Evolutionary conservation across 2,797 vertebrate genomes (phyloP), one percentile per base, ranked within the genome.

Genomic region (Gambelia wislizenii): DNA sequence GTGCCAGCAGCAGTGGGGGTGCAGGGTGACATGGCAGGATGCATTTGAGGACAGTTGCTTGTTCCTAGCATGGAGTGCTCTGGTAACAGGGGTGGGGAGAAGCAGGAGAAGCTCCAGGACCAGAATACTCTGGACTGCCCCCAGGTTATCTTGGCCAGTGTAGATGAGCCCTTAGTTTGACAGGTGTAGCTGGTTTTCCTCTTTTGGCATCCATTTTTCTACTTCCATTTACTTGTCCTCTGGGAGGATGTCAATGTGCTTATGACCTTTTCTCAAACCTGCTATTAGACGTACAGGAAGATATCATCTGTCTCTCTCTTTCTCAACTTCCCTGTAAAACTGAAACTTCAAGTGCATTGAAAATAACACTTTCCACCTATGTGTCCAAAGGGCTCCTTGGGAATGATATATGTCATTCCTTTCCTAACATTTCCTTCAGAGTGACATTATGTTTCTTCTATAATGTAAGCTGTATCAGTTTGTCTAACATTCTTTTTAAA

Each of bases 211-310:
- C 59, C 6, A 91, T 5, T 87, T 69, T 16, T 61, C 5, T 75
- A 70, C 9, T 42, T 84, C 83, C 0, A 87, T 47, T 10, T 81
- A 14, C 5, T 84, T 69, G 20, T 74, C 67, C 13, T 82, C 0
- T 76, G n/a, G 39, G 25, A 25, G 27, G 64, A 67, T 72, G 77
- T 89, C 67, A 69, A 13, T 82, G 70, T 70, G 54, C 13, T 79
- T 16, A 81, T 42, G 39, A 33, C 42, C 49, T 77, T 89, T 89
- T 10, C 75, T 79, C 3, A 79, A 87, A 22, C 81, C 87, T 83
- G 77, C 47, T 14, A 33, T 10, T 61, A 4, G 86, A 39, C 61
- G 79, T 84, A 87, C 52, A 84, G 49, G 16, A 12, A 6, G 87
- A 83, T 69, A 42, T 3, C 74, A 10, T n/a, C 1, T 1, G 39